These are phyloP conservation scores for Entomobrya proxima DNA, from an alignment of 2,888 invertebrate species.

Conservation along the genomic window DNA sequence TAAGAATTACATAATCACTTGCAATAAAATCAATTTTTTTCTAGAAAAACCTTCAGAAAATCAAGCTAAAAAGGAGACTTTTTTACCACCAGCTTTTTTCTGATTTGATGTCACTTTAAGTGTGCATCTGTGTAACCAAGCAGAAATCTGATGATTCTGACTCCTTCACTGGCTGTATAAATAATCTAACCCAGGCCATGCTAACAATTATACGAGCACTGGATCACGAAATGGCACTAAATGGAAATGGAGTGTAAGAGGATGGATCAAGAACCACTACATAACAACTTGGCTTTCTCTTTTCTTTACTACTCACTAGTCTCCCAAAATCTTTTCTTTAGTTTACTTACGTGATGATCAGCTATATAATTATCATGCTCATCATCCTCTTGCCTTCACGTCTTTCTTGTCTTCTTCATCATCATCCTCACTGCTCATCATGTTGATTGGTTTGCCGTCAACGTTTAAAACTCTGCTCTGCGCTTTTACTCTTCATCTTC, in stretches of 20 bases:
- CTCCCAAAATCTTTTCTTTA: conserved; percentile 8
- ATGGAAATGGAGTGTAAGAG: conserved; percentile 62
- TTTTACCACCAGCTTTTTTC: no score
- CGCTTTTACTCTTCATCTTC: background rate
- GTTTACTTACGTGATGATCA: conserved; percentile 54
- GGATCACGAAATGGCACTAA: no score
- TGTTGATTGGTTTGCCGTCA: conserved; percentile 28
- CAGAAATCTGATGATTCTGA: background rate
- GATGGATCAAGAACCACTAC: conserved; percentile 60
- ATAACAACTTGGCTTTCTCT: no score
- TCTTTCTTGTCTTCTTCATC: no score
- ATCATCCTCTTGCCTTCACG: background rate
- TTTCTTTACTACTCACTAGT: conserved; percentile 23
- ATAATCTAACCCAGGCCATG: no score
- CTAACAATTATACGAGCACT: no score
- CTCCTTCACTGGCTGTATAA: no score
- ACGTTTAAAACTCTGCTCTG: background rate
- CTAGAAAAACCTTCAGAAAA: no score
- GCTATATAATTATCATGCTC: conserved; percentile 2
- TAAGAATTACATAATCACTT: no score
- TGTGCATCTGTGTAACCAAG: background rate
- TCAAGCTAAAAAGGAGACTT: no score
- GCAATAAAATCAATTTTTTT: no score
- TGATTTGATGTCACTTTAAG: background rate
- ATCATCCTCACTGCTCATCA: background rate